phyloP scores from a whole-genome alignment of 53 echinoderm and acorn worm genomes.

The Patiria pectinifera region DNA sequence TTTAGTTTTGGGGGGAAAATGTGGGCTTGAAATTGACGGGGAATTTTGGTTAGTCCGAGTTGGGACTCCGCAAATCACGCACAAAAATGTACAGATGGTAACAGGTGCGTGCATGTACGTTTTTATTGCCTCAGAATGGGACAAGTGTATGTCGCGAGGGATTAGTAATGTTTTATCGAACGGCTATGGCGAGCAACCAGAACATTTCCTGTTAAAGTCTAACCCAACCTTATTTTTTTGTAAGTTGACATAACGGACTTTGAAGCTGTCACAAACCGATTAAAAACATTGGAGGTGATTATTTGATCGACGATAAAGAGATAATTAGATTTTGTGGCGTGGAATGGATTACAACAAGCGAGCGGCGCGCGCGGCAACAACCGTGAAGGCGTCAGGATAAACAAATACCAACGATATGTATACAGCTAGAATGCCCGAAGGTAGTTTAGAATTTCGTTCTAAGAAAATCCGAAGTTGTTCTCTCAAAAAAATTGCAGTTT shows the following conservation, averaged over 20 bases:
- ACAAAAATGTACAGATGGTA: neutral
- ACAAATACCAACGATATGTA: neutral
- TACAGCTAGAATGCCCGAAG: slow-evolving; percentile 6
- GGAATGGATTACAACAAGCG: slow-evolving; percentile 6
- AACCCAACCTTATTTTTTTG: neutral
- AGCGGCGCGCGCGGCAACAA: neutral
- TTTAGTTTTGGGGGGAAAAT: neutral
- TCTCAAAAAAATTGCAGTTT: neutral
- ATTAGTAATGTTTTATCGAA: neutral
- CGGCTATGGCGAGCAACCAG: neutral
- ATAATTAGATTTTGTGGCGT: slow-evolving; percentile 37
- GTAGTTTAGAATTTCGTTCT: neutral
- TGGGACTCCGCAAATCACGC: neutral
- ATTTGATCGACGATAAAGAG: slow-evolving; percentile 39
- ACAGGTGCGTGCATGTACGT: neutral
- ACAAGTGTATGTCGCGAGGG: too few species aligned
- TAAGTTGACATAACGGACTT: slow-evolving; percentile 39
- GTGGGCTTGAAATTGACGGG: neutral
- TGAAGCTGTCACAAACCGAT: slow-evolving; percentile 17
- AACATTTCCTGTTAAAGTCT: neutral
- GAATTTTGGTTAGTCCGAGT: neutral
- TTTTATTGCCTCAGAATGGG: neutral
- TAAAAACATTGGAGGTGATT: neutral
- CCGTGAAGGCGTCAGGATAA: slow-evolving; percentile 13
- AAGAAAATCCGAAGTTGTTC: neutral